These are phyloP conservation scores for Cirrhinus mrigala DNA, from an alignment of 2,797 vertebrate species.

Conservation along the genomic window DNA sequence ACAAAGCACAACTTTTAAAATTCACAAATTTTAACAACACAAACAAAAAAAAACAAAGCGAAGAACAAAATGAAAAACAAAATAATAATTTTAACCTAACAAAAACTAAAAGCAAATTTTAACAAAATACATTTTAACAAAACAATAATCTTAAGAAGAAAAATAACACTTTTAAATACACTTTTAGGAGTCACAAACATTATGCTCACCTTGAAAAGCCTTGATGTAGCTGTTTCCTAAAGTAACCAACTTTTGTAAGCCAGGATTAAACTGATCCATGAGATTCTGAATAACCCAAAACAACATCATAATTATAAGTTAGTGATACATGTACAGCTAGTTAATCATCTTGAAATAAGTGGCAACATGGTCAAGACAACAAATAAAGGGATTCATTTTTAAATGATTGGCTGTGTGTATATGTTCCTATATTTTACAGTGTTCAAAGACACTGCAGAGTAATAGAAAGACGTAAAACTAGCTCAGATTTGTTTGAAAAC, in stretches of 20 bases:
- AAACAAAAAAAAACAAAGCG: not conserved
- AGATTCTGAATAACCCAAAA: constrained; percentile 81
- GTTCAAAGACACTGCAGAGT: not conserved
- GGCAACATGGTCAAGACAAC: not conserved
- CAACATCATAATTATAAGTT: constrained; percentile 2
- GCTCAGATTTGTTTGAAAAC: not conserved
- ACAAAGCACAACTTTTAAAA: not conserved
- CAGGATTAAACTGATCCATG: constrained; percentile 94
- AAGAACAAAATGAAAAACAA: not conserved
- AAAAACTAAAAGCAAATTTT: not conserved
- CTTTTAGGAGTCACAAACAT: not conserved
- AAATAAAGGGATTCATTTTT: not conserved
- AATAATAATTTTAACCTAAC: no score
- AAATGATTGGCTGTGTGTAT: not conserved
- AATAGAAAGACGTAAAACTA: not conserved
- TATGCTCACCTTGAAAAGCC: constrained; percentile 87
- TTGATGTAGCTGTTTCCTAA: constrained; percentile 92
- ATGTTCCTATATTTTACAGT: no score
- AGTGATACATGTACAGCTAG: not conserved
- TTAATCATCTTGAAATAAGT: not conserved
- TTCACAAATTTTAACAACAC: not conserved
- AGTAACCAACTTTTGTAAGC: constrained; percentile 90
- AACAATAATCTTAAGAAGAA: not conserved
- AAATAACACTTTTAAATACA: not conserved
- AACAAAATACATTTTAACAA: not conserved